A percentile compares a stretch with the other conserved stretches of the same genome.
Conservation (phyloP, 1,140 invertebrate genomes). For the Zaprionus nigranus region DNA sequence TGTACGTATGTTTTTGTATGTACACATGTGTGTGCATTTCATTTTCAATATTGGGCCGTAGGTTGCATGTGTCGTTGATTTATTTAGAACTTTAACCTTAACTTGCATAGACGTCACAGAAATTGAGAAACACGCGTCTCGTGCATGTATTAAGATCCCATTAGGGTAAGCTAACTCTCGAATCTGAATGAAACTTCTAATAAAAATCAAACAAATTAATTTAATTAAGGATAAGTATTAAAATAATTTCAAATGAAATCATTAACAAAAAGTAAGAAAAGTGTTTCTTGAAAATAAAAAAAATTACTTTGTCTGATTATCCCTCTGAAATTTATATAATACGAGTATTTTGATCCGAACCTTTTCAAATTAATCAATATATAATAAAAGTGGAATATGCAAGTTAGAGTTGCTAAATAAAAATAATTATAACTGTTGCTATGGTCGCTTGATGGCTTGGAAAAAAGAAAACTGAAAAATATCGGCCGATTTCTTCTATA, state of each 20-base stretch:
- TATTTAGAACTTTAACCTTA: slow-evolving; percentile 71
- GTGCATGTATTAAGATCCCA: slow-evolving; percentile 41
- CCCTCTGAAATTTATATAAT: neutral
- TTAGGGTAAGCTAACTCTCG: neutral
- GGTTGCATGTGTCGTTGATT: slow-evolving; percentile 67
- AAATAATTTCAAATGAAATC: neutral
- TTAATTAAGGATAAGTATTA: neutral
- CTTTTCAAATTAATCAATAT: no score
- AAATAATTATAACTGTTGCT: no score
- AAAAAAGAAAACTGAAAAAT: no score
- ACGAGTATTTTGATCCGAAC: no score
- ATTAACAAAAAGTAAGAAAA: no score
- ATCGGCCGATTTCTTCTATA: no score
- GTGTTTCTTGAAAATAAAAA: neutral
- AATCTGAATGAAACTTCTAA: neutral
- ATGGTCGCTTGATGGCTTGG: no score
- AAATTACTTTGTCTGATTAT: neutral
- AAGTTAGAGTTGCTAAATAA: no score
- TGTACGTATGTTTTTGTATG: neutral
- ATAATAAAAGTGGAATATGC: no score
- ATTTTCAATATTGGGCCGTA: slow-evolving; percentile 57
- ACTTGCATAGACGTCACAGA: slow-evolving; percentile 62
- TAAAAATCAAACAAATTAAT: neutral
- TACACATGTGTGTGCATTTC: slow-evolving; percentile 4
- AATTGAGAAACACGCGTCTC: slow-evolving; percentile 48